Evolutionary conservation across 2,888 invertebrate species (phyloP), one percentile per base, ranked within the genome.

Genomic region (Thereva nobilitata): DNA sequence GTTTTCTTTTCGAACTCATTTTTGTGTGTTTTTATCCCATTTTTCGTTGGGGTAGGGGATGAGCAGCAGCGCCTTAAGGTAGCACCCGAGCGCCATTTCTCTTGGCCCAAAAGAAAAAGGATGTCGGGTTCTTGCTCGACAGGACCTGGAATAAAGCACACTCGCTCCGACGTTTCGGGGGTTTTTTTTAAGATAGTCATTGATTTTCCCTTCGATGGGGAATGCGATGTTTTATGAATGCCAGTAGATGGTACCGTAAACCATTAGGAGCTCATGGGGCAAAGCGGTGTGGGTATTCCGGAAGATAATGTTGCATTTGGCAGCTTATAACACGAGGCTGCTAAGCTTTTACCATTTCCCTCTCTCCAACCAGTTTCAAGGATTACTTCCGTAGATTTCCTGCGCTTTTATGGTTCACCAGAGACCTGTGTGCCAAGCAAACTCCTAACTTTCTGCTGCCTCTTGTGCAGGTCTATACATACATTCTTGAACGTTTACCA

Each of bases 351-450:
- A 50, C 50, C 50, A 61, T 61, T 61, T 61, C 42, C 50, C 61
- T 50, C 23, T 2, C 23, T 23, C 23, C 23, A 23, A 1, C 23
- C 50, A 49, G 61, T 50, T 61, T 45, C 50, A 23, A 61, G 50
- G 50, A 61, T 61, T 61, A 61, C 41, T 61, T 41, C 50, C 50
- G 42, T 40, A 61, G 61, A 61, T 61, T 61, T 61, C 55, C 35
- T 56, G 61, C 41, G 50, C 61, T 61, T 61, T 61, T 61, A 61
- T 61, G 61, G 61, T 42, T 61, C 61, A 61, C 61, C 50, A 61
- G 61, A 50, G 61, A 61, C 50, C 61, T 61, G 61, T 61, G 40
- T 61, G 61, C 61, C 50, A 61, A 50, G 50, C 49, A 50, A 61
- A 61, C 61, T 61, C 50, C 49, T 59, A 50, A 47, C 57, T 59